A percentile compares a stretch with the other conserved stretches of the same genome.
Evolutionary conservation across 2,888 invertebrate species (phyloP).

Genomic region (Listrodromus nycthemerus): DNA sequence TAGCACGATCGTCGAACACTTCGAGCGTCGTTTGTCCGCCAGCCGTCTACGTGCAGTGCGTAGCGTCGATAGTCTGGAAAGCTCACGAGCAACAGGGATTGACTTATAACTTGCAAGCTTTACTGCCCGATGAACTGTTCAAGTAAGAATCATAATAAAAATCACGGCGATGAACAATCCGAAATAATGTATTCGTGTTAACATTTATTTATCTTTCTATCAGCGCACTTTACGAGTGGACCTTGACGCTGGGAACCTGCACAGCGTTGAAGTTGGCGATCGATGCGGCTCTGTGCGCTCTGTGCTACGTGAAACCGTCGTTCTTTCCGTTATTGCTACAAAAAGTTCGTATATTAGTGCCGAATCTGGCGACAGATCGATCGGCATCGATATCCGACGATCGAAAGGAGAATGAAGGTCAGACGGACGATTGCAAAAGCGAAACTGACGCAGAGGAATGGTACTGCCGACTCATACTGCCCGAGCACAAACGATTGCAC

Average conservation of each 20-base stretch:
- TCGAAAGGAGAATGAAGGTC: slow-evolving; percentile 86
- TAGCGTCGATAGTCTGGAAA: slow-evolving; percentile 93
- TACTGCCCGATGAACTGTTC: slow-evolving; percentile 91
- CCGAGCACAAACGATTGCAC: slow-evolving; percentile 86
- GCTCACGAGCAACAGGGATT: slow-evolving; percentile 87
- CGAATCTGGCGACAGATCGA: slow-evolving; percentile 85
- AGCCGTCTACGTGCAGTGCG: slow-evolving; percentile 89
- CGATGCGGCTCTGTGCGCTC: slow-evolving; percentile 94
- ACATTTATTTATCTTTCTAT: slow-evolving; percentile 25
- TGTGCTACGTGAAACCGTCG: slow-evolving; percentile 93
- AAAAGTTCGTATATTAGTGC: slow-evolving; percentile 88
- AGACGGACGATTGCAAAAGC: slow-evolving; percentile 90
- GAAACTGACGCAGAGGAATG: slow-evolving; percentile 85
- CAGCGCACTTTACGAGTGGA: slow-evolving; percentile 91
- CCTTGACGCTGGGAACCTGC: slow-evolving; percentile 88
- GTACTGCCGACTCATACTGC: slow-evolving; percentile 87
- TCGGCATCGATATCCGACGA: slow-evolving; percentile 87
- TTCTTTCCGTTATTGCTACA: slow-evolving; percentile 91
- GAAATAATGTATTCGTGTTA: slow-evolving; percentile 1
- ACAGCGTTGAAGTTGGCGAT: slow-evolving; percentile 92
- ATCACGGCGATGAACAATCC: neutral
- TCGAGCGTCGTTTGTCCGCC: slow-evolving; percentile 81
- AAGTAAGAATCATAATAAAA: slow-evolving; percentile 84
- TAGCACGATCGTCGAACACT: slow-evolving; percentile 76
- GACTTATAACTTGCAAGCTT: slow-evolving; percentile 88